A percentile compares a stretch with the other conserved stretches of the same genome.
Evolutionary conservation across 1,140 invertebrate genomes (phyloP).

Genomic region (Nomia melanderi): DNA sequence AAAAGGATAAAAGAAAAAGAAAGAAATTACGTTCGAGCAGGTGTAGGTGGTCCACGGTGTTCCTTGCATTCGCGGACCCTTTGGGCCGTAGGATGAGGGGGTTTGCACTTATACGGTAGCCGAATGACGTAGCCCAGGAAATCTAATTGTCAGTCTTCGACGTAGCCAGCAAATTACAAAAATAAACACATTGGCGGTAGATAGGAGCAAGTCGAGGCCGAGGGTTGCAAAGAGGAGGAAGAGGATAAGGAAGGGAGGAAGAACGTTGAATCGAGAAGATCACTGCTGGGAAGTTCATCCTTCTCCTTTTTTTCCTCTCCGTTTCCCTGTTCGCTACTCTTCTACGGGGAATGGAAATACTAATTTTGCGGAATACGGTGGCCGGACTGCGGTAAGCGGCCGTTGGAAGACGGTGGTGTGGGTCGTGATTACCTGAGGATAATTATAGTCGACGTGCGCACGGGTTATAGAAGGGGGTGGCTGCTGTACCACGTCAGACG

Average conservation of each 20-base stretch:
- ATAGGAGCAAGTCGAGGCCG: constrained; percentile 33
- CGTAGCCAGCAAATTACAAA: constrained; percentile 78
- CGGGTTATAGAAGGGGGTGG: constrained; percentile 72
- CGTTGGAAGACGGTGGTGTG: constrained; percentile 75
- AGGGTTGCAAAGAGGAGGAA: constrained; percentile 49
- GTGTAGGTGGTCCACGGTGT: constrained; percentile 77
- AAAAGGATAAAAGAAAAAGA: constrained; percentile 50
- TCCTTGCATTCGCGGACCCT: constrained; percentile 47
- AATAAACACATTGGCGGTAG: constrained; percentile 74
- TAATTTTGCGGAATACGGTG: constrained; percentile 82
- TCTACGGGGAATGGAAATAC: constrained; percentile 79
- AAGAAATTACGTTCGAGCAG: constrained; percentile 74
- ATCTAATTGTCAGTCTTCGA: constrained; percentile 80
- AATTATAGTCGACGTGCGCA: constrained; percentile 80
- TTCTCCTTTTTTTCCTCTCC: constrained; percentile 49
- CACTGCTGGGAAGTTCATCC: constrained; percentile 56
- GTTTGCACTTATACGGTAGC: constrained; percentile 80
- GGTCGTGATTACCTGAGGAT: constrained; percentile 79
- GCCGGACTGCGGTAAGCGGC: constrained; percentile 79
- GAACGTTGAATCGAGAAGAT: constrained; percentile 48
- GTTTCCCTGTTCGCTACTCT: constrained; percentile 62
- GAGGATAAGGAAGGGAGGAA: constrained; percentile 37
- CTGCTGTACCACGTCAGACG: constrained; percentile 42
- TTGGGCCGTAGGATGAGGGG: constrained; percentile 59
- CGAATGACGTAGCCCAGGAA: constrained; percentile 72